Percentiles rank a stretch among this genome's conserved stretches.
Conservation (phyloP, 30 jellyfish, hydroid and myxozoan species). For the Cassiopea andromeda region DNA sequence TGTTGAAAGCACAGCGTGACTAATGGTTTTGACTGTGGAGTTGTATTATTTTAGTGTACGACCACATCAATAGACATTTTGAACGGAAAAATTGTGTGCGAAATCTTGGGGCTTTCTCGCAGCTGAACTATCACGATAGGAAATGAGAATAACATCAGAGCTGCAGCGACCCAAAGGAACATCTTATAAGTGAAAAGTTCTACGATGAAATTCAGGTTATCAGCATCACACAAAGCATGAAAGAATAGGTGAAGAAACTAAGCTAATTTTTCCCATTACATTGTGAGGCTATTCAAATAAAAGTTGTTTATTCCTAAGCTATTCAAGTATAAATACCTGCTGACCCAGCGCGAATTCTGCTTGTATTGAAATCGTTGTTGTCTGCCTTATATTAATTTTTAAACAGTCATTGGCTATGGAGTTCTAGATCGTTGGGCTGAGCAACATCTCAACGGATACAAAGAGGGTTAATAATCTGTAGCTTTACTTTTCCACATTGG, state of each 20-base stretch:
- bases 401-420: conserved; percentile 23
- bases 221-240: neutral
- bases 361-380: conserved; percentile 10
- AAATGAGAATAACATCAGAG: too few species aligned
- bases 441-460: neutral
- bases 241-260: neutral
- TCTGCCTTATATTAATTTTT: conserved; percentile 44
- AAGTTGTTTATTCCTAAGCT: neutral
- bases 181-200: too few species aligned
- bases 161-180: too few species aligned
- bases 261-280: neutral
- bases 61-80: too few species aligned
- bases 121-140: too few species aligned
- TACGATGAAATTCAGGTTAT: too few species aligned
- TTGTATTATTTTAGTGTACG: too few species aligned
- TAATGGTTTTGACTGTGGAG: too few species aligned
- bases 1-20: too few species aligned
- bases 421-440: neutral
- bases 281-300: neutral
- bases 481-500: neutral
- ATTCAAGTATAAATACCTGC: conserved; percentile 34
- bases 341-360: conserved; percentile 13
- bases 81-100: too few species aligned
- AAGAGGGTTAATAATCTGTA: neutral
- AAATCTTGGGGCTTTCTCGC: too few species aligned